phyloP scores from a whole-genome alignment of 2,797 vertebrate species.

The Xyrichtys novacula region DNA sequence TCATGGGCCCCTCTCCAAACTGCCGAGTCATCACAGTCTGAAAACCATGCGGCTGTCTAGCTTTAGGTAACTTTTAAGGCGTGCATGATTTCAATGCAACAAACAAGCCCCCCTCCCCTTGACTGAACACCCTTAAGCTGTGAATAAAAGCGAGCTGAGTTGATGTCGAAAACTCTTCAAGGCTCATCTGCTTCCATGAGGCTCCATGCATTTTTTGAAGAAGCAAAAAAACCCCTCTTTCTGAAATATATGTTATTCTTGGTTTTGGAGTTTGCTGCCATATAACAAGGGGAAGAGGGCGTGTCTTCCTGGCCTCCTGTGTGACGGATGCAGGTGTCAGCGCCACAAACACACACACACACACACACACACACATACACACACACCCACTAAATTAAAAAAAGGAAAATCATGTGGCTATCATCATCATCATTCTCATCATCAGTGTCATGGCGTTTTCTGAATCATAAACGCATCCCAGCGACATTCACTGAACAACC shows the following conservation, averaged over 20 bases:
- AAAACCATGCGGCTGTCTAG: background rate
- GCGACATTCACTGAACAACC: conserved; percentile 37
- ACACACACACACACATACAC: conserved; percentile 14
- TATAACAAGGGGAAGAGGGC: conserved; percentile 12
- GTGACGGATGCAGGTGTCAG: background rate
- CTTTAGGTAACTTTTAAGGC: conserved; percentile 3
- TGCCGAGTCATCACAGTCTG: background rate
- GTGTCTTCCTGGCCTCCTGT: conserved; percentile 48
- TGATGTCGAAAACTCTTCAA: background rate
- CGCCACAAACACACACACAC: conserved; percentile 8
- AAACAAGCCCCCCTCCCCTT: conserved; percentile 5
- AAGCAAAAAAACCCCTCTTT: background rate
- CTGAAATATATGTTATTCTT: background rate
- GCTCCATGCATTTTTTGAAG: background rate
- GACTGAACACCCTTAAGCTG: background rate
- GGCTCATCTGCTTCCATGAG: background rate
- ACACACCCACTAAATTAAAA: conserved; percentile 25
- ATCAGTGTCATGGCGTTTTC: conserved; percentile 57
- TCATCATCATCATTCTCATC: conserved; percentile 20
- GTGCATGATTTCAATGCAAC: background rate
- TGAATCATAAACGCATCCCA: conserved; percentile 28
- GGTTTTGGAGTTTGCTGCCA: conserved; percentile 65
- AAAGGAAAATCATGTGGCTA: conserved; percentile 32
- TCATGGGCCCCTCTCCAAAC: background rate
- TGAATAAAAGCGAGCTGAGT: background rate